These are phyloP conservation scores for Bombus breviceps DNA, from an alignment of 1,140 invertebrate genomes.

Conservation along the genomic window DNA sequence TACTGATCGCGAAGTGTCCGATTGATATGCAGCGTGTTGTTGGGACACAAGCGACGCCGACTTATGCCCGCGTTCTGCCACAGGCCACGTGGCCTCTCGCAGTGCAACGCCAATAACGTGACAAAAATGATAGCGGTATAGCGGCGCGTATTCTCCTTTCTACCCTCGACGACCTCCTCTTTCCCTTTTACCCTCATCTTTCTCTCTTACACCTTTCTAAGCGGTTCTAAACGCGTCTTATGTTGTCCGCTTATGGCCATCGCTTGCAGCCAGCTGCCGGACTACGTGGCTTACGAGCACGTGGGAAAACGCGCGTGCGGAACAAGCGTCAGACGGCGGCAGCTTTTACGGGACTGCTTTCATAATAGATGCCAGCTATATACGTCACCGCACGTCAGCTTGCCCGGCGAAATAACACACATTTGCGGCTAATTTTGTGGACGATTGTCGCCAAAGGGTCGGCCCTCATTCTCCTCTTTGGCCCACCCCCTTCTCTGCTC, in stretches of 20 bases:
- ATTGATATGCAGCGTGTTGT: not conserved
- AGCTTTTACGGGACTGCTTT: conserved; percentile 70
- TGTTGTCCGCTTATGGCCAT: not conserved
- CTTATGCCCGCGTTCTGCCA: conserved; percentile 40
- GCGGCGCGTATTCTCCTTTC: conserved; percentile 3
- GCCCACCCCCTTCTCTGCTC: not conserved
- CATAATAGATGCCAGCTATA: conserved; percentile 76
- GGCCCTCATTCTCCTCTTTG: not conserved
- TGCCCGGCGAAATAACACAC: conserved; percentile 78
- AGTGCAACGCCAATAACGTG: conserved; percentile 39
- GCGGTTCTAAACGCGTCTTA: conserved; percentile 54
- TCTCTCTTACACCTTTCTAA: conserved; percentile 15
- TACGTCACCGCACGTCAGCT: conserved; percentile 60
- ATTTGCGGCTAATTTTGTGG: conserved; percentile 79
- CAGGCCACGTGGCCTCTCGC: conserved; percentile 66
- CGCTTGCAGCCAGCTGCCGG: conserved; percentile 2
- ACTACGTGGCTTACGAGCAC: conserved; percentile 71
- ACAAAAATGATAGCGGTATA: conserved; percentile 59
- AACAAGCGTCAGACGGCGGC: conserved; percentile 64
- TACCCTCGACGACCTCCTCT: not conserved
- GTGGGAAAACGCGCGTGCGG: conserved; percentile 79
- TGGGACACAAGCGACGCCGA: conserved; percentile 14
- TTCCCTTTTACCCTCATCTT: not conserved
- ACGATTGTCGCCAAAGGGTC: conserved; percentile 58
- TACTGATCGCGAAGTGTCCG: conserved; percentile 49